phyloP scores from a whole-genome alignment of 2,888 invertebrate genomes.

The Entomobrya multifasciata region DNA sequence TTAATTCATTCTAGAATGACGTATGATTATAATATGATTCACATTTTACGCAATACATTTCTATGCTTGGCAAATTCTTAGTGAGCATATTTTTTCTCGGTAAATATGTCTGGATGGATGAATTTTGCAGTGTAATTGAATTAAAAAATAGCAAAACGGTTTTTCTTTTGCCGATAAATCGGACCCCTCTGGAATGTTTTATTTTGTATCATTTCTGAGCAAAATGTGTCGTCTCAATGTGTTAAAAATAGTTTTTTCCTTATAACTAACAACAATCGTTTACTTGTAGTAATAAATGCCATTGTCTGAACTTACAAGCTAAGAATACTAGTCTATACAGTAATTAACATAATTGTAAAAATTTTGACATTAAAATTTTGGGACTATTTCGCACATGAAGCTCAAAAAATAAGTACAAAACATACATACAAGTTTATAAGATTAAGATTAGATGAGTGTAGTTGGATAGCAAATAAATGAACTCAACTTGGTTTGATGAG shows the following conservation, averaged over 20 bases:
- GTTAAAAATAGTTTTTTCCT: slow-evolving; percentile 22
- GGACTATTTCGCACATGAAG: slow-evolving; percentile 35
- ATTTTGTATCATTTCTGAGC: slow-evolving; percentile 71
- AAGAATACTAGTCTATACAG: slow-evolving; percentile 22
- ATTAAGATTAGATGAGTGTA: neutral
- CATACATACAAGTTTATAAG: slow-evolving; percentile 13
- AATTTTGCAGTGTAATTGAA: too few relatives aligned
- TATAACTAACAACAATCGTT: neutral
- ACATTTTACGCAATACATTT: too few relatives aligned
- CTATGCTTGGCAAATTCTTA: too few relatives aligned
- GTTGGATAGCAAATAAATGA: slow-evolving; percentile 12
- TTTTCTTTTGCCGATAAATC: slow-evolving; percentile 65
- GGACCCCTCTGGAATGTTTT: slow-evolving; percentile 67
- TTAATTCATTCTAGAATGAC: too few relatives aligned
- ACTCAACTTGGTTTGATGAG: slow-evolving; percentile 7
- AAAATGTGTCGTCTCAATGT: slow-evolving; percentile 55
- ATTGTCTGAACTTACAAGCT: slow-evolving; percentile 60
- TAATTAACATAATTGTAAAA: neutral
- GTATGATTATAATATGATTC: too few relatives aligned
- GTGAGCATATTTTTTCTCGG: too few relatives aligned
- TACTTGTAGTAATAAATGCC: slow-evolving; percentile 59
- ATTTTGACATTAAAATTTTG: slow-evolving; percentile 45
- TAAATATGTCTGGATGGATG: too few relatives aligned
- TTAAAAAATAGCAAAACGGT: neutral
- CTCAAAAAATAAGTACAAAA: slow-evolving; percentile 65